phyloP scores from a whole-genome alignment of 2,797 vertebrate genomes.

The Neomorphus geoffroyi region DNA sequence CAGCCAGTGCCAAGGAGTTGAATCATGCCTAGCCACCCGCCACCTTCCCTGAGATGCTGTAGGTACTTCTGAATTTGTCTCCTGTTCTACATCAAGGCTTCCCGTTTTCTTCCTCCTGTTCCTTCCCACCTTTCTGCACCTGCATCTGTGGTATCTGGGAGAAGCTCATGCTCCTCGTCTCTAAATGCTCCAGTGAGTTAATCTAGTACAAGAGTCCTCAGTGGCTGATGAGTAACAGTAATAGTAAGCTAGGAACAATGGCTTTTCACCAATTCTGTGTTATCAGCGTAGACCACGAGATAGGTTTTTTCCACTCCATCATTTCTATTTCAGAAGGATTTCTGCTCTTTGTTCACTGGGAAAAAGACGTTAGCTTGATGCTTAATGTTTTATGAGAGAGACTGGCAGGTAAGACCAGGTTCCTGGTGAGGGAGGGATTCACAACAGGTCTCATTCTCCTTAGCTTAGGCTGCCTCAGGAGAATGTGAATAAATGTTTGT shows the following conservation, averaged over 20 bases:
- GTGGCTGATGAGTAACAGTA: not conserved
- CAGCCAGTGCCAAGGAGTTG: not conserved
- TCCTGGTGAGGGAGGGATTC: not conserved
- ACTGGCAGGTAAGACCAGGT: not conserved
- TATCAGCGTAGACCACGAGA: not conserved
- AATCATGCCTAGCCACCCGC: not conserved
- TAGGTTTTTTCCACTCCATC: rapidly evolving
- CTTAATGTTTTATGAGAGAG: not conserved
- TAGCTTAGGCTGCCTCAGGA: not conserved
- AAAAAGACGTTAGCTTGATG: not conserved
- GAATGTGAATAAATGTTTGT: slow-evolving; percentile 34
- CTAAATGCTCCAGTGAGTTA: not conserved
- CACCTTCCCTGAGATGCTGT: not conserved
- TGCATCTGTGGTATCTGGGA: not conserved
- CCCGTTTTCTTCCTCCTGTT: not conserved
- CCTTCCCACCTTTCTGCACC: not conserved
- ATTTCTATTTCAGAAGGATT: not conserved
- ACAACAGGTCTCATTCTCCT: not conserved
- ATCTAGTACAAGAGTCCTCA: not conserved
- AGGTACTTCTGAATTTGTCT: not conserved
- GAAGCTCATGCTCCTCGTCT: not conserved
- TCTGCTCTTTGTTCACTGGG: not conserved
- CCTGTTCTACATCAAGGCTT: not conserved
- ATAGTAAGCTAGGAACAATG: not conserved
- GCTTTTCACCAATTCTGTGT: not conserved